Base-by-base conservation (phyloP, 2,888 invertebrate genomes). In the Anthrax anthrax region DNA sequence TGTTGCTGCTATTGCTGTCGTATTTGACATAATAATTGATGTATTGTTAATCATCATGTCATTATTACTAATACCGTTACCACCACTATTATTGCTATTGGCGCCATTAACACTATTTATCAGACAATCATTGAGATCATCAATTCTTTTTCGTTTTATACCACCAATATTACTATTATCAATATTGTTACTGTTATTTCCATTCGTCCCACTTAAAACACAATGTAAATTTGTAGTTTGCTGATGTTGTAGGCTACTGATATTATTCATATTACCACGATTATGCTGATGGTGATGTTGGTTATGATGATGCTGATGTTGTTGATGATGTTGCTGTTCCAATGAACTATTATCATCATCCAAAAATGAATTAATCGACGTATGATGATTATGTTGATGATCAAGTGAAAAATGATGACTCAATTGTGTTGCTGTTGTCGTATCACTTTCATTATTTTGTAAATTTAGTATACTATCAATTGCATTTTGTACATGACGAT, bases 381-480 rank as follows among this genome's bases (percentile, higher is more conserved):
- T n/a, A n/a, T n/a, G n/a, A n/a, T n/a, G n/a, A n/a, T n/a, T n/a
- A n/a, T n/a, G n/a, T n/a, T n/a, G n/a, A 52, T 60, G 60, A 39
- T 63, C 63, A 37, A 63, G 45, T 40, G 61, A 60, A 47, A 67
- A 69, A 42, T 65, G 64, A 14, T 68, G 47, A 40, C 70, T 62
- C n/a, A n/a, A n/a, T n/a, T n/a, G n/a, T n/a, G n/a, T n/a, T n/a
- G n/a, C n/a, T n/a, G n/a, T n/a, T n/a, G n/a, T n/a, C n/a, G n/a
- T n/a, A 56, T 73, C 65, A 60, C 71, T 58, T 53, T 66, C 68
- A 47, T 64, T 67, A 48, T 65, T 67, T 60, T 81, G 81, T 55
- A 83, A 69, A 65, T 83, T 83, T 51, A 84, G 69, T 59, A 84
- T 84, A 60, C 82, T 82, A 62, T 84, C 83, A 56, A 84, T 84